phyloP scores from a whole-genome alignment of 2,113 vertebrate species.

The Oryzias celebensis region DNA sequence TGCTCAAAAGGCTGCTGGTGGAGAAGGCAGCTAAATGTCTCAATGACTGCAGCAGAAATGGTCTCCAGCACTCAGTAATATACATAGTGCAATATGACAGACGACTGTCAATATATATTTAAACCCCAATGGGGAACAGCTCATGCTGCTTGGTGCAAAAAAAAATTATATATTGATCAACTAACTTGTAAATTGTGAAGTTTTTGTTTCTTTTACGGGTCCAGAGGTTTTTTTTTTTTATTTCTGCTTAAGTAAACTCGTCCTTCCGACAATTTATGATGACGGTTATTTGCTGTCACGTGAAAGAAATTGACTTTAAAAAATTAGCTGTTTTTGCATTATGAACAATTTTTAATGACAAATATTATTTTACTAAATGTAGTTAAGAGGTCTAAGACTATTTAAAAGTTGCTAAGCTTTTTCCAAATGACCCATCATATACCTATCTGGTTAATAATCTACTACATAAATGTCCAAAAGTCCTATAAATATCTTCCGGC shows the following conservation, averaged over 20 bases:
- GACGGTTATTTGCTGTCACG: conserved; percentile 6
- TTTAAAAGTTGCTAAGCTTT: too few species aligned
- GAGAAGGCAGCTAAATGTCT: conserved; percentile 21
- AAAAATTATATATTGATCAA: background rate
- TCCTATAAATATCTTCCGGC: too few species aligned
- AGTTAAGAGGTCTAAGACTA: too few species aligned
- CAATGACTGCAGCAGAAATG: conserved; percentile 13
- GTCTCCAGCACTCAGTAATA: conserved; percentile 16
- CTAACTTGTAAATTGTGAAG: background rate
- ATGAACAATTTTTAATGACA: background rate
- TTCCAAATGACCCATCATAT: too few species aligned
- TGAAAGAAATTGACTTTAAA: conserved; percentile 1
- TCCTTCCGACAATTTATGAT: conserved; percentile 5
- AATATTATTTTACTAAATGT: background rate
- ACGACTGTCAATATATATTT: background rate
- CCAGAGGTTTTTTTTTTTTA: background rate
- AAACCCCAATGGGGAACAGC: conserved; percentile 1
- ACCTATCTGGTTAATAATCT: too few species aligned
- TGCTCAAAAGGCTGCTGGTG: conserved; percentile 23
- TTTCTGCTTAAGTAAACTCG: background rate
- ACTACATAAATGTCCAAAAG: too few species aligned
- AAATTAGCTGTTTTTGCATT: background rate
- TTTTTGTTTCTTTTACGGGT: background rate
- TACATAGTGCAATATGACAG: background rate
- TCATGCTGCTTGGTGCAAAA: background rate